These are phyloP conservation scores for Echinarachnius parma DNA, from an alignment of 53 echinoderm and acorn worm genomes.

Conservation along the genomic window DNA sequence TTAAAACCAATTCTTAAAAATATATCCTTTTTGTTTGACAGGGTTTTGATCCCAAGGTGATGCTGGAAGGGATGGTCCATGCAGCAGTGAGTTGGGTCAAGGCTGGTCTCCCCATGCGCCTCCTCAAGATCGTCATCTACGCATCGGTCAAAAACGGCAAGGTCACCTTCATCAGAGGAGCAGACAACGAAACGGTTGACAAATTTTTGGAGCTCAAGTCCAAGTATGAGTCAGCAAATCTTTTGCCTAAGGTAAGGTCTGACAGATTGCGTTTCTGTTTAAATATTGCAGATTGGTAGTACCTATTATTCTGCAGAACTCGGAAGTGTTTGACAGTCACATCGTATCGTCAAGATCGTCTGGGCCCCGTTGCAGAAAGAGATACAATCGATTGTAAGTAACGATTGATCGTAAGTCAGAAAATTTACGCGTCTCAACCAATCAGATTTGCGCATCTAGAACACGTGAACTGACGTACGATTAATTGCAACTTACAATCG, in stretches of 20 bases:
- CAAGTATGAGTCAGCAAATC: conserved; percentile 14
- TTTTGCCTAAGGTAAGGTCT: conserved; percentile 7
- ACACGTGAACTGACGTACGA: too few relatives aligned
- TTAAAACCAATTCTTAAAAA: not conserved
- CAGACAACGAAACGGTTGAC: not conserved
- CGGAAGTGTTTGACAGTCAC: too few relatives aligned
- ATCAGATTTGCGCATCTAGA: too few relatives aligned
- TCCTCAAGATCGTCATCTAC: conserved; percentile 80
- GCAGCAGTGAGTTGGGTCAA: conserved; percentile 98
- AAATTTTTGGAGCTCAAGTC: conserved; percentile 23
- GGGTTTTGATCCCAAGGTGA: conserved; percentile 66
- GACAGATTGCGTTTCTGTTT: too few relatives aligned
- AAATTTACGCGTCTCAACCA: too few relatives aligned
- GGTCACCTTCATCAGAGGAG: not conserved
- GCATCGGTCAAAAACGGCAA: not conserved
- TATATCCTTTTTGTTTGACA: conserved; percentile 7
- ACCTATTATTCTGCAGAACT: too few relatives aligned
- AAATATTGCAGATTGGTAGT: too few relatives aligned
- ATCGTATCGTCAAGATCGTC: too few relatives aligned
- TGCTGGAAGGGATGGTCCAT: conserved; percentile 79
- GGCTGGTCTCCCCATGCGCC: conserved; percentile 82
- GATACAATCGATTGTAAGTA: too few relatives aligned
- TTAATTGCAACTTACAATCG: too few relatives aligned
- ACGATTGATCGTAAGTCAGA: too few relatives aligned
- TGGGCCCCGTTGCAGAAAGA: too few relatives aligned